A percentile compares a stretch with the other conserved stretches of the same genome.
Evolutionary conservation across 2,113 vertebrate species (phyloP).

Genomic region (Psammodynastes pulverulentus): DNA sequence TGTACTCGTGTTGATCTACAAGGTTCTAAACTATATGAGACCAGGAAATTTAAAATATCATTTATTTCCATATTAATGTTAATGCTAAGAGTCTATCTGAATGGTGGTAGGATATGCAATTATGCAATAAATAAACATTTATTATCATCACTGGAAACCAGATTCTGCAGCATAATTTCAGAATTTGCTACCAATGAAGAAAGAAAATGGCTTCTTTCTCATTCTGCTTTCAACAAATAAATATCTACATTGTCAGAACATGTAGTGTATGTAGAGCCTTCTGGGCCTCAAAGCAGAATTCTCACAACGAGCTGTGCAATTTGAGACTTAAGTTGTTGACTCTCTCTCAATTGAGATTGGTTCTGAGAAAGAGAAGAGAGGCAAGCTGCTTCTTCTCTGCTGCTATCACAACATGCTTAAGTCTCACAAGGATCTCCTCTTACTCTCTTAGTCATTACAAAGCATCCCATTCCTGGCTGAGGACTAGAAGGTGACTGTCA

Average conservation of each 20-base stretch:
- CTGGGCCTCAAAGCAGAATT: not conserved
- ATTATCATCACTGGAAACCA: not conserved
- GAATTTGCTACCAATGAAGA: not conserved
- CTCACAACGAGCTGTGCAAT: not conserved
- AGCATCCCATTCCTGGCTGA: not conserved
- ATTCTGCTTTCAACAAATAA: not conserved
- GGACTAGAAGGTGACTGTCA: not conserved
- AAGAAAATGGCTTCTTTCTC: not conserved
- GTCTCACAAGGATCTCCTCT: not conserved
- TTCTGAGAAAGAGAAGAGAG: not conserved
- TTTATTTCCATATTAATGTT: not conserved
- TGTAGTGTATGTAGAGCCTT: not conserved
- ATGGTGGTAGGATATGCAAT: not conserved
- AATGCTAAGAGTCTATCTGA: not conserved
- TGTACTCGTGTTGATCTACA: not conserved
- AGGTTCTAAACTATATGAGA: not conserved
- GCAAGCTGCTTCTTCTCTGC: not conserved
- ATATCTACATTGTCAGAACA: not conserved
- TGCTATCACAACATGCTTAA: not conserved
- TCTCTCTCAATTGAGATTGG: not conserved
- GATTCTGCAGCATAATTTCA: not conserved
- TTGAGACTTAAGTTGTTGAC: not conserved
- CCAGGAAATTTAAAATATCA: not conserved
- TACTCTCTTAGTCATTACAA: not conserved
- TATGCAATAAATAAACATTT: not conserved